Evolutionary conservation across 2,113 vertebrate species (phyloP).

Genomic region (Bubalus kerabau): DNA sequence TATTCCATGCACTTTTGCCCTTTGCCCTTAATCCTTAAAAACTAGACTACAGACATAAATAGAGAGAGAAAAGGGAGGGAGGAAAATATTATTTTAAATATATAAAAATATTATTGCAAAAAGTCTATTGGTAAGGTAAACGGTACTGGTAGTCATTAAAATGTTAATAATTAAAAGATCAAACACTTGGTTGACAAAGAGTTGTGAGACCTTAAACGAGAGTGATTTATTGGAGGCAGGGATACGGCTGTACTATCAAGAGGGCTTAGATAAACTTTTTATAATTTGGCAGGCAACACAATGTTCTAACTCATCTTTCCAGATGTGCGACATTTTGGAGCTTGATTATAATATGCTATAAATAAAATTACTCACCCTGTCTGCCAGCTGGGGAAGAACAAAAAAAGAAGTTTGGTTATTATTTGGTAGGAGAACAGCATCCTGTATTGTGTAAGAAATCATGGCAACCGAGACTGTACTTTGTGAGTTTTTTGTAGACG

Average conservation of each 20-base stretch:
- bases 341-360: conserved; percentile 7
- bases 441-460: neutral
- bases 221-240: neutral
- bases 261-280: neutral
- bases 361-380: conserved; percentile 63
- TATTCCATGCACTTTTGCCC: neutral
- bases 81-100: too few species aligned
- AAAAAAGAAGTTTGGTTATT: conserved; percentile 50
- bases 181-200: neutral
- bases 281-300: neutral
- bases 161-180: neutral
- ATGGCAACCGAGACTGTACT: neutral
- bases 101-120: neutral
- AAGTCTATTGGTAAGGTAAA: neutral
- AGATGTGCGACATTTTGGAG: neutral
- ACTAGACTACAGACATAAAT: neutral
- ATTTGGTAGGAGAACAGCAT: neutral
- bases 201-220: neutral
- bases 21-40: neutral
- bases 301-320: neutral
- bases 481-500: neutral
- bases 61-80: neutral
- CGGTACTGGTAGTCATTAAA: neutral
- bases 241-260: neutral
- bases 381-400: conserved; percentile 63